Evolutionary conservation across 2,888 invertebrate species (phyloP), one percentile per base, ranked within the genome.

Genomic region (Camponotus fellah): DNA sequence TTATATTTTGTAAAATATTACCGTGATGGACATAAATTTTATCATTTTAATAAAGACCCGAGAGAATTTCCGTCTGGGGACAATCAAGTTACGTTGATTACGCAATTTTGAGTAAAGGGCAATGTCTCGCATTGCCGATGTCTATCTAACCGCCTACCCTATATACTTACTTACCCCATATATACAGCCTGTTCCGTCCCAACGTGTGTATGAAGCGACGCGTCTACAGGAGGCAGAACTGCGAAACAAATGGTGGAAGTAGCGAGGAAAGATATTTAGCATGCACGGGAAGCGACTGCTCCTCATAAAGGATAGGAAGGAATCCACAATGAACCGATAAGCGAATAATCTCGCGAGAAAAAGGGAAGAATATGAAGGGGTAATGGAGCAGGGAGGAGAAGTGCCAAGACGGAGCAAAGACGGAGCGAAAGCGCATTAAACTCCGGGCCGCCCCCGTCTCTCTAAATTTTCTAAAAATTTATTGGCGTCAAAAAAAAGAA

Each of bases 251-350:
- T 71, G 37, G 84, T 64, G 76, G 66, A 64, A 72, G 80, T 64
- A 77, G 76, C 85, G 66, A 82, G 81, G 71, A 76, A 43, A 71
- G 86, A 83, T 85, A 86, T 88, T 92, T 90, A 91, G 82, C 88
- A 92, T 92, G 91, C 92, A 89, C 87, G 87, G 86, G 84, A 88
- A 86, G 87, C 85, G 84, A 86, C 85, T 87, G 87, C 80, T 85
- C 86, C 87, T 91, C 90, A 91, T 91, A 92, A 92, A 91, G 91
- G 90, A 91, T 88, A 88, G 88, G 90, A 53, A 92, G 91, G 92
- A 92, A 92, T 92, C 88, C 87, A 91, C 92, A 91, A 92, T 92
- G 92, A 91, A 92, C 89, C 91, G 91, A 91, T 92, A 92, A 92
- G 91, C 90, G 91, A 92, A 92, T 92, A 92, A 91, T 88, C 86